Conservation (phyloP, 1,140 invertebrate genomes). For the Drosophila ogumai region DNA sequence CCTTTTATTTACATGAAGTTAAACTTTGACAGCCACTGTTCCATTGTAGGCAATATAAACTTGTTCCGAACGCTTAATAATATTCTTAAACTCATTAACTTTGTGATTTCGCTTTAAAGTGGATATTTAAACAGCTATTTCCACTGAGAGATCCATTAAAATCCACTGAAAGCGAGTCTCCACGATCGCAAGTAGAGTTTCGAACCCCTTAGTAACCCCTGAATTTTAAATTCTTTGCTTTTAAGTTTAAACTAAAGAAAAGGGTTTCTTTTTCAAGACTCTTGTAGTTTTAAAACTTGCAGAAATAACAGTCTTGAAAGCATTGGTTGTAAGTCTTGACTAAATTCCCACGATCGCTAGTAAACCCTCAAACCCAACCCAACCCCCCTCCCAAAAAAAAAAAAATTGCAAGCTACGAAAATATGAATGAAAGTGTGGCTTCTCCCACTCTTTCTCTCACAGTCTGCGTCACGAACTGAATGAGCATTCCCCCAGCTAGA, state of each 20-base stretch:
- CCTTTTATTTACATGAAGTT: too few species aligned
- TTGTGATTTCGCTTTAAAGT: background rate
- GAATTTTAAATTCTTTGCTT: background rate
- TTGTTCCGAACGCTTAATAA: background rate
- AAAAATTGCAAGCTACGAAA: background rate
- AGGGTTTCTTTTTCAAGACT: too few species aligned
- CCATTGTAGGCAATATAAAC: background rate
- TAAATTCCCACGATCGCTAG: conserved; percentile 6
- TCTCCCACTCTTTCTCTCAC: background rate
- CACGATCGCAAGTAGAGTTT: background rate
- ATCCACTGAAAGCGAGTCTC: background rate
- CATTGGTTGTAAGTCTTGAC: background rate
- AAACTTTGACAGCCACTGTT: too few species aligned
- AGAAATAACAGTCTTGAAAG: background rate
- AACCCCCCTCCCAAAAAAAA: background rate
- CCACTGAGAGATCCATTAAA: background rate
- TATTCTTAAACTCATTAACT: background rate
- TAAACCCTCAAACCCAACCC: background rate
- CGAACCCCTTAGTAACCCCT: background rate
- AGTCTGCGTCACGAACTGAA: background rate
- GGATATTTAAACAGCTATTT: background rate
- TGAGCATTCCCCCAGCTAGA: conserved; percentile 1
- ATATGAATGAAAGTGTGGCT: conserved; percentile 15
- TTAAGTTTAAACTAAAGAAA: background rate
- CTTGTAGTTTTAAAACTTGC: too few species aligned